Percentiles rank a stretch among this genome's conserved stretches.
Conservation (phyloP, 2,113 vertebrate species). For the Polypterus bichir region DNA sequence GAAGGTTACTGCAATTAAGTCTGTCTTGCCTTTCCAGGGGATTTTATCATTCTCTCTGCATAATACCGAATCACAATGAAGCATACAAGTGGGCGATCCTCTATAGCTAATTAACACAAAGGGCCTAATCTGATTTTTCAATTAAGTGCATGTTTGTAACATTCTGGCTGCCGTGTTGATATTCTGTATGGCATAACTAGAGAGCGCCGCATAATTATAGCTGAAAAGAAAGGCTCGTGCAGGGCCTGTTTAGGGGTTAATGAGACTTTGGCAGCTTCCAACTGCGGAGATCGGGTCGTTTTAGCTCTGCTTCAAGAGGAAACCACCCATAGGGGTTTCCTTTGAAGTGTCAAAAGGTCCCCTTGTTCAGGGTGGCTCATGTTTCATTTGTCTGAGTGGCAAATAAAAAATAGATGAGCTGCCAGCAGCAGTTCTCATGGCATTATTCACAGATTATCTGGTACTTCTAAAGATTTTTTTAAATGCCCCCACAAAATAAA, state of each 20-base stretch:
- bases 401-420: conserved; percentile 99
- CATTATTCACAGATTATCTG: conserved; percentile 92
- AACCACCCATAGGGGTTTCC: conserved; percentile 96
- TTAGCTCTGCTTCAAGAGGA: conserved; percentile 91
- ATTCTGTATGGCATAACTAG: conserved; percentile 62
- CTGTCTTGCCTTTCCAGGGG: conserved; percentile 75
- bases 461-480: conserved; percentile 35
- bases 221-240: conserved; percentile 78
- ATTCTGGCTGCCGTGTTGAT: conserved; percentile 63
- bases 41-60: conserved; percentile 76
- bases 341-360: conserved; percentile 99
- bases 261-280: conserved; percentile 96
- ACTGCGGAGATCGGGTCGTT: conserved; percentile 74
- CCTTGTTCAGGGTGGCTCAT: conserved; percentile 98
- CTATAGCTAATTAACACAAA: conserved; percentile 69
- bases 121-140: conserved; percentile 79
- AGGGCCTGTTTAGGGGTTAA: conserved; percentile 99
- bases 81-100: conserved; percentile 71
- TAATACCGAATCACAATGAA: conserved; percentile 81
- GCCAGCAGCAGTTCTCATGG: conserved; percentile 78
- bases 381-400: conserved; percentile 99
- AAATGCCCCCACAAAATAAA: conserved; percentile 42
- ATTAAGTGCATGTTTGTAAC: conserved; percentile 73
- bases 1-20: conserved; percentile 94
- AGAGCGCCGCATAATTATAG: conserved; percentile 71